Base-by-base conservation (phyloP, 2,797 vertebrate species). In the Diplodus sargus region DNA sequence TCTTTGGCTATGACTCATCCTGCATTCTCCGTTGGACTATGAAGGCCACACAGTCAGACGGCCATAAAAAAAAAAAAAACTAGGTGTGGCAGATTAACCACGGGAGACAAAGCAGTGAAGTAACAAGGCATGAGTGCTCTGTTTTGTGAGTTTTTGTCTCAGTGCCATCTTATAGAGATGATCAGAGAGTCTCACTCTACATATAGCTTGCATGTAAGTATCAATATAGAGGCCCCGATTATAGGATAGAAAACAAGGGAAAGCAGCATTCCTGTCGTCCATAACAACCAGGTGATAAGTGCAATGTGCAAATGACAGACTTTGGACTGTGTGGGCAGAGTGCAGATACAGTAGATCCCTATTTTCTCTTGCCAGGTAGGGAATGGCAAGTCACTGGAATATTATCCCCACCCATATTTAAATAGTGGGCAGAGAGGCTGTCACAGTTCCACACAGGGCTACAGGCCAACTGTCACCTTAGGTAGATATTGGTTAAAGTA, bases 381-480 rank as follows among this genome's bases (percentile, higher is more conserved):
- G 39, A 79, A 67, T n/a, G 56, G 74, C 20, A 63, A 82, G 86
- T 90, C 52, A 78, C 30, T 70, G 28, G 30, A 69, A 79, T 84
- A 75, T 74, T 81, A 82, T 70, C 84, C 68, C 75, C 92, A 89
- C 92, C 91, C 82, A 89, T 94, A 83, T 94, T 93, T 93, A 86
- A 62, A 92, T 65, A 93, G 76, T 76, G 72, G 72, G 53, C 69
- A 83, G 69, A 64, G 54, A 82, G 51, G 28, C 74, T 4, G 1
- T n/a, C n/a, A 49, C 43, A 60, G 49, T 9, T 34, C 59, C 34
- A 34, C 42, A 60, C 4, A 20, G 20, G 34, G 25, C 61, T 42
- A 62, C 18, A 70, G 56, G 56, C 25, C 47, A 67, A 51, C 39
- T 80, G 39, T 81, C 71, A 43, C 20, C 47, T 25, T 23, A 30